These are phyloP conservation scores for Aphelinus atriplicis DNA, from an alignment of 1,140 invertebrate genomes.

Conservation along the genomic window DNA sequence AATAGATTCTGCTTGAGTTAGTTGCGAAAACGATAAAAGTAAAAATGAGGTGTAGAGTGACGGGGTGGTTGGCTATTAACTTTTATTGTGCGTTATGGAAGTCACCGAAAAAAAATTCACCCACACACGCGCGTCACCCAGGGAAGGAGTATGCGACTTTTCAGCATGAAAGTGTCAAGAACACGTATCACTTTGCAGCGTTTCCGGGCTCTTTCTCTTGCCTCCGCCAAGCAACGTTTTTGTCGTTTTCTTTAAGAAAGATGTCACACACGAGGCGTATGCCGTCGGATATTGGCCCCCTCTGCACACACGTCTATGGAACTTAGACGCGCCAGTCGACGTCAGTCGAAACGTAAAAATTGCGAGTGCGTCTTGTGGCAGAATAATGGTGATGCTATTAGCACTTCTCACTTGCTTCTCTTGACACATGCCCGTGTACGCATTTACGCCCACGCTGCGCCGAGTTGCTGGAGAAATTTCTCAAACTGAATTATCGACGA, in stretches of 20 bases:
- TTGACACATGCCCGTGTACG: too few species aligned
- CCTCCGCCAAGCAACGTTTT: constrained; percentile 17
- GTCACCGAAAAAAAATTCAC: constrained; percentile 7
- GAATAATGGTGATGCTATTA: neutral
- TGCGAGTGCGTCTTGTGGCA: neutral
- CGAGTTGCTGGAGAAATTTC: too few species aligned
- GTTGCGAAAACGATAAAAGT: too few species aligned
- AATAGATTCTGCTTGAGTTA: too few species aligned
- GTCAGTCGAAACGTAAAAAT: neutral
- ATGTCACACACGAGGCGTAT: constrained; percentile 13
- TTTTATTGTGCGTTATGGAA: constrained; percentile 1
- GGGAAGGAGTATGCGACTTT: constrained; percentile 3
- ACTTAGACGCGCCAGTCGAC: constrained; percentile 9
- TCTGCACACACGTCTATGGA: neutral
- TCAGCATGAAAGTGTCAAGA: constrained; percentile 59
- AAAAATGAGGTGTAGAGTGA: neutral
- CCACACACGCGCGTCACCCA: constrained; percentile 10
- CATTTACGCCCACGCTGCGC: too few species aligned
- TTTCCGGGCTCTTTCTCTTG: constrained; percentile 22
- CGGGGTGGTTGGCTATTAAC: neutral
- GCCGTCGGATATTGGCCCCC: neutral
- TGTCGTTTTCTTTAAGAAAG: constrained; percentile 33
- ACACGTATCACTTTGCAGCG: constrained; percentile 56
- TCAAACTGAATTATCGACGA: too few species aligned
- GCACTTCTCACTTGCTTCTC: too few species aligned